Conservation (phyloP, 2,888 invertebrate genomes). For the Dinocampus coccinellae region DNA sequence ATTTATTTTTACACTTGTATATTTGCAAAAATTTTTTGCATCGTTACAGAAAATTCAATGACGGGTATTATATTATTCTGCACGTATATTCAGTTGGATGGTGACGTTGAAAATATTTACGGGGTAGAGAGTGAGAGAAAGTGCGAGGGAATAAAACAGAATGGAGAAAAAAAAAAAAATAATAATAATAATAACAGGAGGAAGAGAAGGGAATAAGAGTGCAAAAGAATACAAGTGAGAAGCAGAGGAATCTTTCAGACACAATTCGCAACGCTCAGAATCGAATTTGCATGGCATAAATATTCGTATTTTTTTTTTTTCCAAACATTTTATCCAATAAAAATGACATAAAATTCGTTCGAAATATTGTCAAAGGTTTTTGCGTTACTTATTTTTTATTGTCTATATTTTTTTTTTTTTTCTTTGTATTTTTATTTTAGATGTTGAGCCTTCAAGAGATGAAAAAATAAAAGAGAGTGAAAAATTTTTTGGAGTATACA, state of each 20-base stretch:
- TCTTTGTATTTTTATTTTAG: not conserved
- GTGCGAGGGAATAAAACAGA: not conserved
- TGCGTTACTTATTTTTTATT: not conserved
- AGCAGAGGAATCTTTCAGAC: conserved; percentile 9
- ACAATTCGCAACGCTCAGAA: conserved; percentile 29
- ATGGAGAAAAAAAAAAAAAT: not conserved
- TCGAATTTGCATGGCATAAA: conserved; percentile 9
- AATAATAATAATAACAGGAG: too few relatives aligned
- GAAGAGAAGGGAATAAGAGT: not conserved
- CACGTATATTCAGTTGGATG: conserved; percentile 6
- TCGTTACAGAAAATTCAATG: conserved; percentile 32
- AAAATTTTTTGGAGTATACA: not conserved
- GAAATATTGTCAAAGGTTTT: not conserved
- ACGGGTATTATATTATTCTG: conserved; percentile 8
- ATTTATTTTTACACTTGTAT: conserved; percentile 2
- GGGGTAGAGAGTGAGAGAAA: not conserved
- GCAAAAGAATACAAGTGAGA: not conserved
- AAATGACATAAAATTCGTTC: conserved; percentile 1
- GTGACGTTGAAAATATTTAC: conserved; percentile 18
- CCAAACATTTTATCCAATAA: conserved; percentile 7
- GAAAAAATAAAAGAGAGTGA: not conserved
- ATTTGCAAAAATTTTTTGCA: conserved; percentile 17
- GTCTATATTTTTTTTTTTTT: conserved; percentile 4
- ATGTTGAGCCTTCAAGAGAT: not conserved
- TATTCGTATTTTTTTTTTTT: conserved; percentile 8